Percentiles rank a stretch among this genome's conserved stretches.
These are phyloP conservation scores for Percina caprodes DNA, from an alignment of 2,113 vertebrate genomes.

Conservation along the genomic window DNA sequence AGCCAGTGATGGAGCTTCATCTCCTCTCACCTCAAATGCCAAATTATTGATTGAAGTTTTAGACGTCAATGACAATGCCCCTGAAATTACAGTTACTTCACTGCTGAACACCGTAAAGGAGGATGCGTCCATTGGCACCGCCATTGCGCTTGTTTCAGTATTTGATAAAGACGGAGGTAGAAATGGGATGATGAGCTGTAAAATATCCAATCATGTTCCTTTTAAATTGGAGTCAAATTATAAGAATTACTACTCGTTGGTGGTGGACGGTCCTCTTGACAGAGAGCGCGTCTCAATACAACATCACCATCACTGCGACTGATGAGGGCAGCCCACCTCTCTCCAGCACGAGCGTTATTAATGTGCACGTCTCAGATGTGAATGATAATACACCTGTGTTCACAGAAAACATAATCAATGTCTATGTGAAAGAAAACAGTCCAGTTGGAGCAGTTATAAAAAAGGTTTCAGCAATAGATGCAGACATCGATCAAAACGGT, in stretches of 20 bases:
- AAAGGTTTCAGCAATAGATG: too few species aligned
- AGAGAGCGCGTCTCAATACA: slow-evolving; percentile 82
- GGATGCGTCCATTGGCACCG: slow-evolving; percentile 83
- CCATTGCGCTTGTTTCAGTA: slow-evolving; percentile 87
- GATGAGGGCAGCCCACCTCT: slow-evolving; percentile 87
- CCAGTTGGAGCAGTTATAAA: too few species aligned
- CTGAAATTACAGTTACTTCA: slow-evolving; percentile 79
- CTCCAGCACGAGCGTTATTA: slow-evolving; percentile 75
- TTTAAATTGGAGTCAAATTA: slow-evolving; percentile 80
- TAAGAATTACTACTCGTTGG: slow-evolving; percentile 86
- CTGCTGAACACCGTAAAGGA: slow-evolving; percentile 85
- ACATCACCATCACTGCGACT: slow-evolving; percentile 83
- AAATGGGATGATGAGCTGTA: slow-evolving; percentile 82
- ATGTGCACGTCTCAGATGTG: slow-evolving; percentile 84
- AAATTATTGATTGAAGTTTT: slow-evolving; percentile 85
- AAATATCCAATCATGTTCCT: slow-evolving; percentile 76
- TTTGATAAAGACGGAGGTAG: slow-evolving; percentile 84
- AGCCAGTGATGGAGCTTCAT: slow-evolving; percentile 85
- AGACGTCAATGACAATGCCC: slow-evolving; percentile 84
- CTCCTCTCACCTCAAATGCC: slow-evolving; percentile 80
- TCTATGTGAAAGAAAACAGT: too few species aligned
- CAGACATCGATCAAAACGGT: too few species aligned
- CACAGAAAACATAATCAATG: too few species aligned
- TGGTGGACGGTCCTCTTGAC: slow-evolving; percentile 85
- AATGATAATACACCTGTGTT: too few species aligned